phyloP scores from a whole-genome alignment of 2,113 vertebrate species.

The Rhabdornis inornatus region DNA sequence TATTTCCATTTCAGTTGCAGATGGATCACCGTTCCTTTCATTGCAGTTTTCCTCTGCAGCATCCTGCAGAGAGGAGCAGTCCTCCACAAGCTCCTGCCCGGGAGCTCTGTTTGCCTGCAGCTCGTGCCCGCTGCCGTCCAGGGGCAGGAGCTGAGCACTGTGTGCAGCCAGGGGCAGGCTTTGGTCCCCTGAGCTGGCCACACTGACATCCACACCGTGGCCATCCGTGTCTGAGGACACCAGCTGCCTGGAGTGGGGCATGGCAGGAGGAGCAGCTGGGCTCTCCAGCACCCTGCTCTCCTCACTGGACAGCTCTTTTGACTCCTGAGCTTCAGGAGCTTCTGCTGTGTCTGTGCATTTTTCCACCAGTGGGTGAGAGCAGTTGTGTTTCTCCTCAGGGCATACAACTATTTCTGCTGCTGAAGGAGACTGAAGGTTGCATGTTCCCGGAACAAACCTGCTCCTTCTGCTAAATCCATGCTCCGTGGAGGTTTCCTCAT shows the following conservation, averaged over 20 bases:
- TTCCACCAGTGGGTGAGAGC: constrained; percentile 10
- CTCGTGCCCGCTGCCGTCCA: background rate
- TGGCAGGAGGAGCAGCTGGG: background rate
- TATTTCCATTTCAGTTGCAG: background rate
- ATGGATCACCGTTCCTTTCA: background rate
- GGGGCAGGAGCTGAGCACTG: background rate
- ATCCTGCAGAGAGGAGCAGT: background rate
- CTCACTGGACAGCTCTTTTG: constrained; percentile 15
- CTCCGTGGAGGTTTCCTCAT: constrained; percentile 73
- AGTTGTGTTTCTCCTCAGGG: constrained; percentile 60
- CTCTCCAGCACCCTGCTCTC: background rate
- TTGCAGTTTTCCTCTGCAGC: background rate
- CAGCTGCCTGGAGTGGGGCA: constrained; percentile 4
- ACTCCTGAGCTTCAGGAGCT: constrained; percentile 37
- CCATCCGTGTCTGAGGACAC: background rate
- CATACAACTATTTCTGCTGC: constrained; percentile 45
- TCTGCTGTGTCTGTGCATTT: constrained; percentile 10
- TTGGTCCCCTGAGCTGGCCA: background rate
- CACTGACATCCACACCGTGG: background rate
- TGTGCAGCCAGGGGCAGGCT: background rate
- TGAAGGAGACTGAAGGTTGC: constrained; percentile 57
- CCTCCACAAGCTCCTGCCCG: background rate
- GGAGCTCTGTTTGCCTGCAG: background rate
- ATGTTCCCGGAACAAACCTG: constrained; percentile 67
- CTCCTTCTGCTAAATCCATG: constrained; percentile 72